A percentile compares a stretch with the other conserved stretches of the same genome.
These are phyloP conservation scores for Cotesia typhae DNA, from an alignment of 1,140 invertebrate genomes.

Conservation along the genomic window DNA sequence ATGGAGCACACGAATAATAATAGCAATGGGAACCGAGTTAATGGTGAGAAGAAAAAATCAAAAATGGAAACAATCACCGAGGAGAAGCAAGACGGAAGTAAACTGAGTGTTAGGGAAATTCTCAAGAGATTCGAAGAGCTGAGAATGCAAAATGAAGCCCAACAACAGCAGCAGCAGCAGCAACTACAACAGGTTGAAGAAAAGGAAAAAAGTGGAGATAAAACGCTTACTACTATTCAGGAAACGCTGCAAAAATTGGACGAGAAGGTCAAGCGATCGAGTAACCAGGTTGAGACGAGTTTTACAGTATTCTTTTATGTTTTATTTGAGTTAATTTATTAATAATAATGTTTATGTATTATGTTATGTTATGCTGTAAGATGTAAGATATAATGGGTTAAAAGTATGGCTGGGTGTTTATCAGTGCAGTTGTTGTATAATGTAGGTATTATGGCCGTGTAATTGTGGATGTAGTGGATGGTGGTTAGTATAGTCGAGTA, in stretches of 20 bases:
- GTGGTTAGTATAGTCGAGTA: constrained; percentile 10
- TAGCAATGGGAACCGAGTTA: constrained; percentile 30
- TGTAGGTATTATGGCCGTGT: too few species aligned
- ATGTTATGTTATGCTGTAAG: background rate
- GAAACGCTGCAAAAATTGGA: constrained; percentile 64
- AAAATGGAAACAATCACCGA: constrained; percentile 83
- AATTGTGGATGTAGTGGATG: too few species aligned
- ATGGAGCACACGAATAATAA: constrained; percentile 48
- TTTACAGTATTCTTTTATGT: constrained; percentile 9
- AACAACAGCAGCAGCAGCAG: constrained; percentile 27
- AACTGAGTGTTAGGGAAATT: constrained; percentile 82
- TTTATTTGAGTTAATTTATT: background rate
- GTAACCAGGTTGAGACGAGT: constrained; percentile 56
- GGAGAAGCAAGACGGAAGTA: constrained; percentile 74
- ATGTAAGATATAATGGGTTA: background rate
- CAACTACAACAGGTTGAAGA: constrained; percentile 47
- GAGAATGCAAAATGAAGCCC: constrained; percentile 56
- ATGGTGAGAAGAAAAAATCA: constrained; percentile 53
- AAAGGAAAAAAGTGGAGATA: constrained; percentile 54
- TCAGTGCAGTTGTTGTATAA: too few species aligned
- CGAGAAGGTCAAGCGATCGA: constrained; percentile 60
- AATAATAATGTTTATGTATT: background rate
- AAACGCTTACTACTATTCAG: constrained; percentile 61
- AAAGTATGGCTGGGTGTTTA: background rate
- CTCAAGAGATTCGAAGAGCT: constrained; percentile 81